Conservation (phyloP, 1,140 invertebrate species). For the Carposina sasakii region DNA sequence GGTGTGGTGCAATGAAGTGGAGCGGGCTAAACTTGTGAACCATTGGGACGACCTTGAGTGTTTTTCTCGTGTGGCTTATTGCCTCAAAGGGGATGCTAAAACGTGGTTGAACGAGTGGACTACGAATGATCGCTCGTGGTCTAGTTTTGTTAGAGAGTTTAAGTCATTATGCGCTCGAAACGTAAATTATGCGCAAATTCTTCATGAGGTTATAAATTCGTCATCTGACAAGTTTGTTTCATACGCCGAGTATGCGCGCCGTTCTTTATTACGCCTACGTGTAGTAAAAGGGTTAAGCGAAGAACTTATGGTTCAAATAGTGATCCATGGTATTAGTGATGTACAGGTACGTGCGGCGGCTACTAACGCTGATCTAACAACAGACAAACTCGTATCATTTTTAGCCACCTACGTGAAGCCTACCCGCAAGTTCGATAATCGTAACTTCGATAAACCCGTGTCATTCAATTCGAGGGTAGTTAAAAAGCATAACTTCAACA, state of each 20-base stretch:
- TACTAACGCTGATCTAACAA: constrained; percentile 3
- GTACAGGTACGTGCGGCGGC: constrained; percentile 4
- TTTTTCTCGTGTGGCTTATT: not conserved
- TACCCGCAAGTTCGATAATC: no score
- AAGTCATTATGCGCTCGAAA: not conserved
- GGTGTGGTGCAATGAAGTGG: constrained; percentile 9
- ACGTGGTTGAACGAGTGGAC: constrained; percentile 4
- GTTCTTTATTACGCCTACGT: not conserved
- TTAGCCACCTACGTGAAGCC: constrained; percentile 8
- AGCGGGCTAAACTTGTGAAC: not conserved
- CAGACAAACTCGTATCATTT: constrained; percentile 2
- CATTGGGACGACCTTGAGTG: constrained; percentile 5
- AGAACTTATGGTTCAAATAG: not conserved
- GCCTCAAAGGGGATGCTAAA: constrained; percentile 2
- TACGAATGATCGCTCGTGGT: constrained; percentile 3
- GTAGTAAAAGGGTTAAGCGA: constrained; percentile 5
- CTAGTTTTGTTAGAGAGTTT: constrained; percentile 4
- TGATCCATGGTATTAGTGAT: constrained; percentile 5
- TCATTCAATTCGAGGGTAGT: no score
- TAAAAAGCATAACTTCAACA: no score
- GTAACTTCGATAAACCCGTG: no score
- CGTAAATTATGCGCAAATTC: constrained; percentile 3
- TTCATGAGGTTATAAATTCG: not conserved
- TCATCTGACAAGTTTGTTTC: constrained; percentile 1
- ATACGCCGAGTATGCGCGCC: constrained; percentile 7